Conservation (phyloP, 1,140 invertebrate genomes). For the Cydia pomonella region DNA sequence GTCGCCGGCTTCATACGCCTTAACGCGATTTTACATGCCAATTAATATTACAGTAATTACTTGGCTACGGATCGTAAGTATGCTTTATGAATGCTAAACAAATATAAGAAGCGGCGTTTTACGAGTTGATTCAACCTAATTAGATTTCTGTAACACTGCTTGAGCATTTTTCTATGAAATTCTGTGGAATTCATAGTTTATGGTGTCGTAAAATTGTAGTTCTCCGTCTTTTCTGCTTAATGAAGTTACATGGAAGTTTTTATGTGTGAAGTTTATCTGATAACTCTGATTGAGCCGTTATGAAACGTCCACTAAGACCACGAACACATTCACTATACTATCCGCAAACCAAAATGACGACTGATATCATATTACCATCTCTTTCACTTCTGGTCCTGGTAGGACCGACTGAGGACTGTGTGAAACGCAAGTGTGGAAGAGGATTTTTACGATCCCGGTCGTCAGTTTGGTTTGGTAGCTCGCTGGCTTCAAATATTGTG, state of each 20-base stretch:
- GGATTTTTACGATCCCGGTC: no score
- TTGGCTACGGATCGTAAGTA: slow-evolving; percentile 1
- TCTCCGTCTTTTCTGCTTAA: background rate
- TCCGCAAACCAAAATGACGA: no score
- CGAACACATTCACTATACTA: no score
- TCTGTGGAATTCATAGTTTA: background rate
- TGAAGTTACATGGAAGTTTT: background rate
- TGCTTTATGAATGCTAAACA: slow-evolving; percentile 12
- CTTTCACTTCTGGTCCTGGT: no score
- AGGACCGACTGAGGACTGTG: no score
- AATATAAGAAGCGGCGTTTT: background rate
- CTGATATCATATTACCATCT: no score
- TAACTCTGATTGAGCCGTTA: background rate
- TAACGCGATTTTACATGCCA: background rate
- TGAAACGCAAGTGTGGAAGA: no score
- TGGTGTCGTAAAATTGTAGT: background rate
- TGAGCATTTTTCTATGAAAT: background rate
- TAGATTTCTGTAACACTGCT: background rate
- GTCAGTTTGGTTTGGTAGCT: no score
- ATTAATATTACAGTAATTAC: slow-evolving; percentile 16
- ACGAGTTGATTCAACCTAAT: slow-evolving; percentile 9
- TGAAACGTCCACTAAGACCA: background rate
- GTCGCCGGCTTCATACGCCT: background rate
- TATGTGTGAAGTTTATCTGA: background rate
- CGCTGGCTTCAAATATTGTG: no score